Conservation (phyloP, 2,888 invertebrate species). For the Mythimna loreyi region DNA sequence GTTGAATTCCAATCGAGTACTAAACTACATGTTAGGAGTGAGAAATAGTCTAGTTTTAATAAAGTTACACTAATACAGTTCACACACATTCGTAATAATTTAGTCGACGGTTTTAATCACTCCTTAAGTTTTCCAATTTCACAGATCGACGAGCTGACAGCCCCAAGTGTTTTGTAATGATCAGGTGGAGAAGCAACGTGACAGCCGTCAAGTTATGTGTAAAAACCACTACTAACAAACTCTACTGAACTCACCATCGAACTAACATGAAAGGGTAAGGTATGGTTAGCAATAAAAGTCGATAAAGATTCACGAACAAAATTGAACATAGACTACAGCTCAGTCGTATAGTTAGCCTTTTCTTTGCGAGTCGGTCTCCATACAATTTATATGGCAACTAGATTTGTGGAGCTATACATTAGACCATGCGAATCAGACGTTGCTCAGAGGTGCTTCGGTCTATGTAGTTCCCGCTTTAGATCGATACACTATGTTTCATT, state of each 20-base stretch:
- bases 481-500: too few species aligned
- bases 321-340: too few species aligned
- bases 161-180: background rate
- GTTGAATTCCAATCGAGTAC: background rate
- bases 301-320: background rate
- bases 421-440: too few species aligned
- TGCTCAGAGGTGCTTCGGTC: too few species aligned
- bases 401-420: too few species aligned
- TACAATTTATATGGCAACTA: too few species aligned
- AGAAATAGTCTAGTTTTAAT: background rate
- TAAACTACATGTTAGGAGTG: background rate
- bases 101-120: background rate
- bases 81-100: background rate
- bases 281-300: background rate
- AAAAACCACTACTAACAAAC: background rate
- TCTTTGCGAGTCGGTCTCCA: too few species aligned
- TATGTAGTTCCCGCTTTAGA: too few species aligned
- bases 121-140: conserved; percentile 5
- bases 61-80: background rate
- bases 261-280: background rate
- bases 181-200: conserved; percentile 28
- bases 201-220: conserved; percentile 39
- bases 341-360: too few species aligned
- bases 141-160: background rate
- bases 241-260: conserved; percentile 4